Percentiles rank a stretch among this genome's conserved stretches.
These are phyloP conservation scores for Cheilosia grossa DNA, from an alignment of 2,888 invertebrate genomes.

Conservation along the genomic window DNA sequence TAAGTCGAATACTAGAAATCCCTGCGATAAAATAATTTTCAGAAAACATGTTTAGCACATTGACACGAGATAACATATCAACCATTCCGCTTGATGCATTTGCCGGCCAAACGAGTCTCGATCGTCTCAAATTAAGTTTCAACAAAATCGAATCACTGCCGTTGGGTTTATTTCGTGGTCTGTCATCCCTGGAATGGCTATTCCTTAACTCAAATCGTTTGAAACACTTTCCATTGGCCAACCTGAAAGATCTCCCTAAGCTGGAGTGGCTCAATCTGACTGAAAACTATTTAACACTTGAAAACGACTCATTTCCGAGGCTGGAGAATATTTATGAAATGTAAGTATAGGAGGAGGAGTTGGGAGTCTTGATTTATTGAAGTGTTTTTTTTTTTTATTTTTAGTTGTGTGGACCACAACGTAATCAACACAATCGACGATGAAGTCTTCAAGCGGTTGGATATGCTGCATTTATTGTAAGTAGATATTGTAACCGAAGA, in stretches of 20 bases:
- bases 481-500: conserved; percentile 77
- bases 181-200: conserved; percentile 83
- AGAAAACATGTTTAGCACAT: conserved; percentile 72
- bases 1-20: conserved; percentile 19
- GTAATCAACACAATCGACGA: conserved; percentile 83
- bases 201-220: conserved; percentile 84
- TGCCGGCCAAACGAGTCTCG: conserved; percentile 77
- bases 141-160: conserved; percentile 81
- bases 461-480: conserved; percentile 84
- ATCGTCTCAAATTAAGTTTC: conserved; percentile 80
- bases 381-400: conserved; percentile 67
- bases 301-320: conserved; percentile 83
- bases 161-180: conserved; percentile 82
- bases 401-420: conserved; percentile 84
- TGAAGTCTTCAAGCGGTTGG: conserved; percentile 83
- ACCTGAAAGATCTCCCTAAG: conserved; percentile 81
- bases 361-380: background rate
- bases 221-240: conserved; percentile 81
- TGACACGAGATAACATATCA: conserved; percentile 82
- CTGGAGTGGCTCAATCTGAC: conserved; percentile 84
- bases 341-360: conserved; percentile 81
- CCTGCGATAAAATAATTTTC: background rate
- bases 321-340: conserved; percentile 83
- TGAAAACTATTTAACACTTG: conserved; percentile 84
- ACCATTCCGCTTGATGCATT: conserved; percentile 80